phyloP scores from a whole-genome alignment of 2,888 invertebrate genomes.

The Uropetala carovei region DNA sequence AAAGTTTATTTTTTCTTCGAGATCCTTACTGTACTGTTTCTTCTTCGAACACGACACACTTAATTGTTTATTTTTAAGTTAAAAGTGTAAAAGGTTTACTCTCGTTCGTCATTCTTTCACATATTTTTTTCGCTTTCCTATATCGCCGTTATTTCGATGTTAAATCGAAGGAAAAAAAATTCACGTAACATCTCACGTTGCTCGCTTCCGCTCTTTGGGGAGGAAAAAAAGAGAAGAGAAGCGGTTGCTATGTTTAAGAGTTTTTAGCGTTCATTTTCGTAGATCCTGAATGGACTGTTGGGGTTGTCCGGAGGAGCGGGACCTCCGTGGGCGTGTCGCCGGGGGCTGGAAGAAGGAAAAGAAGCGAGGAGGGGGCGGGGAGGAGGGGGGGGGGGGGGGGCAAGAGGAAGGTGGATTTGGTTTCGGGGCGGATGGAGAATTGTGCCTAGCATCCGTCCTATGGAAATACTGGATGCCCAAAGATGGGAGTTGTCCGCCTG shows the following conservation, averaged over 20 bases:
- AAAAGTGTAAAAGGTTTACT: not conserved
- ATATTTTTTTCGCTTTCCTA: not conserved
- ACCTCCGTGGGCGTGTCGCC: not conserved
- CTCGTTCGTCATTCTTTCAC: not conserved
- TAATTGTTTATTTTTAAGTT: not conserved
- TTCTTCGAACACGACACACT: too few species aligned
- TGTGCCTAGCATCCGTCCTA: constrained; percentile 31
- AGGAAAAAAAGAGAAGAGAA: not conserved
- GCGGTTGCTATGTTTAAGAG: not conserved
- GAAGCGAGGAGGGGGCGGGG: constrained; percentile 32
- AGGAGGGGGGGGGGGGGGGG: not conserved
- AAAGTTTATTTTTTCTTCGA: too few species aligned
- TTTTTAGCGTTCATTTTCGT: not conserved
- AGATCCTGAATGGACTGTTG: not conserved
- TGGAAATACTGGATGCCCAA: constrained; percentile 36
- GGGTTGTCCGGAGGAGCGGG: not conserved
- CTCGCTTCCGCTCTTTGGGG: constrained; percentile 20
- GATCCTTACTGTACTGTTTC: too few species aligned
- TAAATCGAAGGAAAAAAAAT: not conserved
- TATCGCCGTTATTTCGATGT: not conserved
- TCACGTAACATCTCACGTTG: not conserved
- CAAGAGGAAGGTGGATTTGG: constrained; percentile 32
- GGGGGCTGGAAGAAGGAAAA: not conserved
- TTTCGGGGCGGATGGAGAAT: constrained; percentile 52
- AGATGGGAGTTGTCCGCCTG: constrained; percentile 9